These are phyloP conservation scores for Galeruca laticollis DNA, from an alignment of 2,888 invertebrate species.

Conservation along the genomic window DNA sequence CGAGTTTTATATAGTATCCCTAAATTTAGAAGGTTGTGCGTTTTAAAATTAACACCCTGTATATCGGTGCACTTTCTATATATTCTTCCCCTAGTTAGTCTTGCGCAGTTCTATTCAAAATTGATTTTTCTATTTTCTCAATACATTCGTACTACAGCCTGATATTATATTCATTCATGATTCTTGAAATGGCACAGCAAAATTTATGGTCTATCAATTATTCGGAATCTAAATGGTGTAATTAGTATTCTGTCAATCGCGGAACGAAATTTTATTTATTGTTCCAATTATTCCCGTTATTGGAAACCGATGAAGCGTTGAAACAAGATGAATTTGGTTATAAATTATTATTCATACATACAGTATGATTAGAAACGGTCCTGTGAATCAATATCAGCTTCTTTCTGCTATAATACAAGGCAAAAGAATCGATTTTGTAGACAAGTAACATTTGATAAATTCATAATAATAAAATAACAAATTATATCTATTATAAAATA, in stretches of 20 bases:
- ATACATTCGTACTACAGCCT: not conserved
- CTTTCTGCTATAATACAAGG: no score
- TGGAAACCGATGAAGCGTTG: not conserved
- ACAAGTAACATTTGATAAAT: no score
- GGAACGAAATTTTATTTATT: not conserved
- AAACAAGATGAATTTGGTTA: not conserved
- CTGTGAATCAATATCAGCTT: not conserved
- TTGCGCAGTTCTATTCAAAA: no score
- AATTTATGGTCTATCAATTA: not conserved
- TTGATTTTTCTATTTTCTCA: no score
- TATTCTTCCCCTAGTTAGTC: no score
- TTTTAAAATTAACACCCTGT: no score
- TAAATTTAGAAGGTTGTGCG: no score
- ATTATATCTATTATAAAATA: not conserved
- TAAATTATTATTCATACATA: not conserved
- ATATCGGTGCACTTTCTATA: no score
- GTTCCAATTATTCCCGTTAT: not conserved
- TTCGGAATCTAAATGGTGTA: not conserved
- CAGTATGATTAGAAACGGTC: not conserved
- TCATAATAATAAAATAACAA: no score
- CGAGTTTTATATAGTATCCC: no score
- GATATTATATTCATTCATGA: not conserved
- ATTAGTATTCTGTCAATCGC: not conserved
- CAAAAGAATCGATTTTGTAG: no score
- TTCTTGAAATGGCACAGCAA: not conserved